Base-by-base conservation (phyloP, 92 coral and sea anemone species). In the Palythoa heliodiscus region DNA sequence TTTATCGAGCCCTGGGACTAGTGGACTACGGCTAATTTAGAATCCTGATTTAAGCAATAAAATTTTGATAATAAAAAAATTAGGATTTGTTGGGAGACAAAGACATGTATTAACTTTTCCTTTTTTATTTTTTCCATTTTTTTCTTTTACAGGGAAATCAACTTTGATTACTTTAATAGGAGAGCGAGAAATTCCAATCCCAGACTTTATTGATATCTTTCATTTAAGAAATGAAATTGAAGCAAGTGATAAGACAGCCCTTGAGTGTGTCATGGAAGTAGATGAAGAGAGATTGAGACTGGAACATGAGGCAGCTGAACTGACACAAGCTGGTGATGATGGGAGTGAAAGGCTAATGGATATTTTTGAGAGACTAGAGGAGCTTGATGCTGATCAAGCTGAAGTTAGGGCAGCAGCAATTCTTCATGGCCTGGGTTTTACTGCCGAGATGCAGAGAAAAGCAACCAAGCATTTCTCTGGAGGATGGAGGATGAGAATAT, bases 401-500 rank as follows among this genome's bases (percentile, higher is more conserved):
- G 97, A 92, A 29, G 93, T 91, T 53, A 86, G 79, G 23, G 99
- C 98, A 29, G 99, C 99, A 43, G 95, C 92, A 50, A 92, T 96
- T 68, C 98, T 96, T 50, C 92, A 93, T 90, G 99, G 99, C n/a
- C 80, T 96, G 37, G 99, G 99, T 15, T 96, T 96, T 79, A 94
- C 99, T 2, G 88, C 93, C 8, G 78, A 89, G 5, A 96, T 96
- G 99, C 99, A 96, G 82, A 82, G 78, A 53, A 96, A 95, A 37
- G 77, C 88, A 64, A 93, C 99, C 15, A 96, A 91, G 81, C 92
- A 96, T 77, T 96, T 96, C 90, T 96, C 99, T 88, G 99, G 99
- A 89, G 99, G 99, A 0, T 96, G 99, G 99, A 82, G 99, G 39
- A 96, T 96, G 99, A 93, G 99, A 80, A 96, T 96, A 22, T 93